These are phyloP conservation scores for Rhopilema esculentum DNA, from an alignment of 30 jellyfish, hydroid and myxozoan species.

Conservation along the genomic window DNA sequence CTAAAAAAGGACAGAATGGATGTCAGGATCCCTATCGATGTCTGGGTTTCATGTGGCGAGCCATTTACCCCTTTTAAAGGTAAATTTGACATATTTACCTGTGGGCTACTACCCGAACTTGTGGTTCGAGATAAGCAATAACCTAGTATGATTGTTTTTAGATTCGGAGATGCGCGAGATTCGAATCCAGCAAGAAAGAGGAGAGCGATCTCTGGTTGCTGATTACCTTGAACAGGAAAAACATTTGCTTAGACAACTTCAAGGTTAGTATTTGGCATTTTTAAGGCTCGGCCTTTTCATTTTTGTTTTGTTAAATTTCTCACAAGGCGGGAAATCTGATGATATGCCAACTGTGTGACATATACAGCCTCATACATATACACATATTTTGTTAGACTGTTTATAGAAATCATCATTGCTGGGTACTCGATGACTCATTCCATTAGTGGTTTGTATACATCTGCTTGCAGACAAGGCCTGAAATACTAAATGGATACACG, in stretches of 20 bases:
- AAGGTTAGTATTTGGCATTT: conserved; percentile 52
- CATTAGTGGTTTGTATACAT: too few species aligned
- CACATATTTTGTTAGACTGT: too few species aligned
- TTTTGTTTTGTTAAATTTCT: too few species aligned
- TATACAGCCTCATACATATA: too few species aligned
- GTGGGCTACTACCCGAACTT: too few species aligned
- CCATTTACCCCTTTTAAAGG: conserved; percentile 74
- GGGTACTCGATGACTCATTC: too few species aligned
- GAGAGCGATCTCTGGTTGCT: conserved; percentile 53
- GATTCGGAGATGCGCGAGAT: conserved; percentile 70
- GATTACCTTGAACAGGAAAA: conserved; percentile 76
- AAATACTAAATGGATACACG: too few species aligned
- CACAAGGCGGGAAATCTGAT: too few species aligned
- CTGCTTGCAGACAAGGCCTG: too few species aligned
- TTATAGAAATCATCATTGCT: too few species aligned
- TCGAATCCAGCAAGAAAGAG: conserved; percentile 51
- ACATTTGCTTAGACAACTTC: conserved; percentile 83
- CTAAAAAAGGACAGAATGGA: conserved; percentile 66
- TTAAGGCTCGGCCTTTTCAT: neutral
- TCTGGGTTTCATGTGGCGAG: conserved; percentile 94
- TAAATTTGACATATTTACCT: conserved; percentile 7
- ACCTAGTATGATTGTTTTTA: conserved; percentile 22
- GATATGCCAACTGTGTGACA: too few species aligned
- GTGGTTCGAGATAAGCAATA: too few species aligned
- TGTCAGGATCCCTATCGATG: conserved; percentile 89